Evolutionary conservation across 2,888 invertebrate genomes (phyloP), one percentile per base, ranked within the genome.

Genomic region (Elmis aenea): DNA sequence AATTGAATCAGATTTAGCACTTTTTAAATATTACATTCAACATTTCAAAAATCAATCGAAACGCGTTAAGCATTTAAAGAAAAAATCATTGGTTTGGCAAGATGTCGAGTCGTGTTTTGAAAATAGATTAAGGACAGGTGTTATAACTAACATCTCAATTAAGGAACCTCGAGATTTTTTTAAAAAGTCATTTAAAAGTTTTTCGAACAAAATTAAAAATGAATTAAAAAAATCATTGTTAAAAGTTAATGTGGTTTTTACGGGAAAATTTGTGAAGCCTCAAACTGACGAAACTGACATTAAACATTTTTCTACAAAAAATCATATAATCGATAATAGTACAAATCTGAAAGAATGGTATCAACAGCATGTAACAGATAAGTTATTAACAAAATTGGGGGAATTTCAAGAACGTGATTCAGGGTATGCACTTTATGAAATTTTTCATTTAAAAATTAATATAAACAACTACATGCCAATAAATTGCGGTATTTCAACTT

Each of bases 351-450:
- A n/a, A n/a, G n/a, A n/a, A n/a, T n/a, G n/a, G n/a, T n/a, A n/a
- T n/a, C 11, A 39, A 3, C 35, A 46, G 5, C 24, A 45, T 18
- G 26, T 49, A 12, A 24, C 13, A 11, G 21, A 38, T 9, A 26
- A 27, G 15, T 16, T 47, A 11, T 38, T 46, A 14, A 26, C 10
- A 5, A 44, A 51, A 40, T 29, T 51, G 12, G 49, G 48, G 34
- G 48, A 52, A 15, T 50, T 52, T 33, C 40, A 50, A 26, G 44
- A 50, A 14, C 33, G 40, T n/a, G 51, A 51, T 28, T 50, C 46
- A 2, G 48, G 49, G 2, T 54, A 50, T 50, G 25, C 34, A 10
- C 35, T 52, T 20, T 12, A 12, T 9, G 42, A 51, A 33, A 50
- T 40, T 29, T 16, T 45, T 13, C 18, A 33, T 30, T 31, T 42